Evolutionary conservation across 2,113 vertebrate genomes (phyloP), one percentile per base, ranked within the genome.

Genomic region (Gymnarchus niloticus): DNA sequence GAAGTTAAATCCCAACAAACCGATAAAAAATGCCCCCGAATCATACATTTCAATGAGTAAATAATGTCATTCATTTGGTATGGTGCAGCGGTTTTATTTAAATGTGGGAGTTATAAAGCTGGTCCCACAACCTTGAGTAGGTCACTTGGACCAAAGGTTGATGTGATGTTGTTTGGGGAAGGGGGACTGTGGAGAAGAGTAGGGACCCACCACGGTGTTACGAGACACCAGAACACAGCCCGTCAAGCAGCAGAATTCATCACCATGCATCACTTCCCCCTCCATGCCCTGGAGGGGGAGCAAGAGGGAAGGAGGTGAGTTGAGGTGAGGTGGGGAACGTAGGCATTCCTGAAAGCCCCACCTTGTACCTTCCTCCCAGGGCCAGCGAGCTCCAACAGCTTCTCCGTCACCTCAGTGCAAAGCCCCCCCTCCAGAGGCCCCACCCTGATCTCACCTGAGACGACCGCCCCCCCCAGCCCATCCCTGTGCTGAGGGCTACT

Each of bases 381-480:
- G 56, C 44, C 83, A 69, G 46, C 9, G 59, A 73, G 46, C 25
- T 5, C 25, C 46, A 56, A 73, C 44, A 73, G 28, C 46, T 52
- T 84, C 83, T 48, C 59, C 69, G 59, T 52, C 59, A 84, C 59
- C 48, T 69, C 28, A 69, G 46, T 28, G 28, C 19, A 41, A 83
- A 83, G 23, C 23, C 37, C 33, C 6, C 56, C 83, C 83, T 21
- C 44, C 14, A 44, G 10, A 73, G 46, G 57, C 57, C 83, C 59
- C 21, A 3, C 83, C 59, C 59, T 69, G 25, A 49, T 12, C 17
- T 69, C 59, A 84, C 59, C 83, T 84, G 19, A 83, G 54, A 56
- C 37, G 25, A 59, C 56, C 81, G 6, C 41, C 81, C 52, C 0
- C 9, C 81, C 37, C 54, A 19, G 17, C 56, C 51, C 25, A 12